These are phyloP conservation scores for Druon quercuslanigerum DNA, from an alignment of 1,140 invertebrate species.

Conservation along the genomic window DNA sequence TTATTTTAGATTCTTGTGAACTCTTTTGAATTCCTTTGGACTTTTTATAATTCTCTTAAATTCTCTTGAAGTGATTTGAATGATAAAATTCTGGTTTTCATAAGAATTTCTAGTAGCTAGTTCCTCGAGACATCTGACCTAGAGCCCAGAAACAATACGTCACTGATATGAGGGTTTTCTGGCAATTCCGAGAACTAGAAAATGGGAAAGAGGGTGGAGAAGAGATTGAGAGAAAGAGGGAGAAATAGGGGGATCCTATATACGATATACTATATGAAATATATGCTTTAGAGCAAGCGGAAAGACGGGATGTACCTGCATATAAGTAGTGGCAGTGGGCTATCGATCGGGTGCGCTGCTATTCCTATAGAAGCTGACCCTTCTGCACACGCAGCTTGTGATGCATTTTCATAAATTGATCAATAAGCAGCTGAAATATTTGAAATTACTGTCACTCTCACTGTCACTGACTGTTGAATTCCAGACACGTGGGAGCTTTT, in stretches of 20 bases:
- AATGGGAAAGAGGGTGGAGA: not conserved
- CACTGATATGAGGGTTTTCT: constrained; percentile 6
- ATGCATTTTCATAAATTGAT: constrained; percentile 30
- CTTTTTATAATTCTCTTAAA: too few relatives aligned
- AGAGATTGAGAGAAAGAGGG: constrained; percentile 20
- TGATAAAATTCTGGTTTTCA: too few relatives aligned
- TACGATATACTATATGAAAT: constrained; percentile 22
- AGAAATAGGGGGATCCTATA: not conserved
- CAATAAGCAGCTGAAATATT: constrained; percentile 1
- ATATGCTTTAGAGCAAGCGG: constrained; percentile 7
- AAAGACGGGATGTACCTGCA: not conserved
- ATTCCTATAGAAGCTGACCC: constrained; percentile 52
- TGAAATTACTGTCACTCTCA: not conserved
- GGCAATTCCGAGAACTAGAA: constrained; percentile 16
- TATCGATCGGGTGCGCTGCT: constrained; percentile 66
- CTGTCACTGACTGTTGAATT: not conserved
- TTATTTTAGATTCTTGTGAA: too few relatives aligned
- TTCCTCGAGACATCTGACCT: not conserved
- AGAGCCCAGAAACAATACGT: not conserved
- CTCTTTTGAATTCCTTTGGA: too few relatives aligned
- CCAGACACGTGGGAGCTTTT: not conserved
- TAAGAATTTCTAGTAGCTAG: too few relatives aligned
- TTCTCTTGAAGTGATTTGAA: too few relatives aligned
- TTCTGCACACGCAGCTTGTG: constrained; percentile 46
- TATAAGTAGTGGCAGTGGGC: constrained; percentile 38